These are phyloP conservation scores for Myocastor coypus DNA, from an alignment of 2,113 vertebrate species.

Conservation along the genomic window DNA sequence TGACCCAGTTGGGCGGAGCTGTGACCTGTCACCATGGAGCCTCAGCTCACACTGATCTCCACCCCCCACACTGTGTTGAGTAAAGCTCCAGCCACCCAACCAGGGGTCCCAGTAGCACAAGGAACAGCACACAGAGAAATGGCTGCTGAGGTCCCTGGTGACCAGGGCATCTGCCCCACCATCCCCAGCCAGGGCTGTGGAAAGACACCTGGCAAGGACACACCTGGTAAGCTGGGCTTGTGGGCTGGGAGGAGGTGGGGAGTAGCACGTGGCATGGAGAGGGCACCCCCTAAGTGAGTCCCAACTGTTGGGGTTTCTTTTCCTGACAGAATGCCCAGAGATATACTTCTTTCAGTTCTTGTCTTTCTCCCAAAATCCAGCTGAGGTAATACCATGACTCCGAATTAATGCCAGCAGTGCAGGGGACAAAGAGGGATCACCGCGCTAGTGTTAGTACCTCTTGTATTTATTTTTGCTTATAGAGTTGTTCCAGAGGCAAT, in stretches of 20 bases:
- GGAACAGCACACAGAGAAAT: background rate
- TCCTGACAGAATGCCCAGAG: background rate
- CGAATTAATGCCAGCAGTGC: background rate
- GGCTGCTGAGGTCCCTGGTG: background rate
- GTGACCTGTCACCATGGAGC: background rate
- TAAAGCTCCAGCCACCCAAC: background rate
- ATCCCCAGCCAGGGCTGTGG: background rate
- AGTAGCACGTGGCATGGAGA: too few species aligned
- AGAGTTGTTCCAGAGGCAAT: background rate
- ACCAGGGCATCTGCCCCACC: background rate
- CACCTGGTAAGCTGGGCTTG: constrained; percentile 44
- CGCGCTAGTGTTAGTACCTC: fast-evolving
- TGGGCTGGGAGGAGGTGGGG: background rate
- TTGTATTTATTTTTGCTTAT: background rate
- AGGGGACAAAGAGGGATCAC: background rate
- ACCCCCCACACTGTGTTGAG: background rate
- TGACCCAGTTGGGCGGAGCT: background rate
- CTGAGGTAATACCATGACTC: fast-evolving
- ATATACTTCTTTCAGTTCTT: background rate
- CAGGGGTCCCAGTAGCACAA: background rate
- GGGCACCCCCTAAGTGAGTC: background rate
- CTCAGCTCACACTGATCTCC: background rate
- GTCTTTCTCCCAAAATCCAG: background rate
- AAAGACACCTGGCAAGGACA: background rate
- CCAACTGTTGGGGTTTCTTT: background rate